Base-by-base conservation (phyloP, 2,797 vertebrate species). In the Aphelocoma californica region DNA sequence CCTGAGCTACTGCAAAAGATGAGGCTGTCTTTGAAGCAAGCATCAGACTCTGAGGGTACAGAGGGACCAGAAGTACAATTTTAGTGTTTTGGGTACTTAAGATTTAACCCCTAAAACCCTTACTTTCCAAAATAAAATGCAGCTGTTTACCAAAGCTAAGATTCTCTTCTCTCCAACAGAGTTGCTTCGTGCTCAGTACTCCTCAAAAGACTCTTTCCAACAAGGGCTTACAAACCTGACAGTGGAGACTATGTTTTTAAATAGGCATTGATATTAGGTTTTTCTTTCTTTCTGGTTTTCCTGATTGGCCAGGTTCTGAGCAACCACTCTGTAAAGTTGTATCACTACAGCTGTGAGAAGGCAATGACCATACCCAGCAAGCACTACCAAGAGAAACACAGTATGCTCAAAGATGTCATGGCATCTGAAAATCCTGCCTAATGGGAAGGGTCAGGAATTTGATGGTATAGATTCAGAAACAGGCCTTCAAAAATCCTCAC, bases 211-310 rank as follows among this genome's bases (percentile, higher is more conserved):
- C 58, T 2, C 1, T 51, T 69, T 50, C 16, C 69, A 73, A 29
- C 7, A 62, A 25, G 11, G 14, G 3, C 12, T 64, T 70, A 32
- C 21, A 66, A 82, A 75, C 4, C 6, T 51, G 19, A 53, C 0
- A 7, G 31, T 7, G 3, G 4, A 42, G 25, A 10, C 4, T 12
- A 15, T 0, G 0, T 56, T 56, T 73, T 34, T 32, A 19, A 51
- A 90, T 14, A 72, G 9, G 12, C 67, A 6, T 10, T 57, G 12
- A 4, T 17, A 18, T 31, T n/a, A 21, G 8, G 4, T 28, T 75
- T 75, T 58, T 6, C 15, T 50, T 29, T 28, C 3, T 45, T 54
- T 86, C 75, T 36, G 17, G 3, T 54, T 71, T 79, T 57, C 5
- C 28, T 40, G 10, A 34, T 2, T 9, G 9, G 18, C 13, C 45